Base-by-base conservation (phyloP, 2,797 vertebrate species). In the Anguilla anguilla region DNA sequence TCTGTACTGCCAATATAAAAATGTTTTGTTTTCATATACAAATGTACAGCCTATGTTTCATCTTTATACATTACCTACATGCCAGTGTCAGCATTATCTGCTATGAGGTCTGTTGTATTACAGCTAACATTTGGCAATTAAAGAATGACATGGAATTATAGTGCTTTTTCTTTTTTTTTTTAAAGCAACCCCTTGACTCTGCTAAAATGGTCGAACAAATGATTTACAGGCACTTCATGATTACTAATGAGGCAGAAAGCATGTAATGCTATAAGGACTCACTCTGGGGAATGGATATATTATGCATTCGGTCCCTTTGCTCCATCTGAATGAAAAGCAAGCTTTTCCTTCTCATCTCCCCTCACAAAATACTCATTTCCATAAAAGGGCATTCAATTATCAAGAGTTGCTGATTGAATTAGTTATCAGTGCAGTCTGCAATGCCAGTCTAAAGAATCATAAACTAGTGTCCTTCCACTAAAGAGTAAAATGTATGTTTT, bases 211-310 rank as follows among this genome's bases (percentile, higher is more conserved):
- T 17, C 43, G 49, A 82, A 46, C 49, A 83, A 83, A 83, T 53
- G 9, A 83, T 57, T 83, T 49, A 83, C 53, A 83, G 28, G 43
- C 25, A 83, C 9, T 49, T 49, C 49, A 19, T 55, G 5, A 83
- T 83, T 83, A 53, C 49, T 83, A 53, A 83, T 55, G 49, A 51
- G 49, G 51, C 10, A 15, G 82, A 83, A 83, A 51, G 35, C 79
- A 46, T 53, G 82, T 28, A 83, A 28, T n/a, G 46, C 10, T 55
- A 19, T 83, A 83, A 43, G 81, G 22, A 51, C 17, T 51, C 22
- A 49, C 81, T 83, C 81, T 15, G 43, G 81, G 81, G 81, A 83
- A 19, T 22, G 9, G 46, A 53, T 39, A 46, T 43, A 46, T 46
- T 46, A 46, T 46, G 43, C 43, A 82, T 46, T 43, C 39, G 49